Percentiles rank a stretch among this genome's conserved stretches.
Evolutionary conservation across 2,113 vertebrate genomes (phyloP).

Genomic region (Cephalopterus ornatus): DNA sequence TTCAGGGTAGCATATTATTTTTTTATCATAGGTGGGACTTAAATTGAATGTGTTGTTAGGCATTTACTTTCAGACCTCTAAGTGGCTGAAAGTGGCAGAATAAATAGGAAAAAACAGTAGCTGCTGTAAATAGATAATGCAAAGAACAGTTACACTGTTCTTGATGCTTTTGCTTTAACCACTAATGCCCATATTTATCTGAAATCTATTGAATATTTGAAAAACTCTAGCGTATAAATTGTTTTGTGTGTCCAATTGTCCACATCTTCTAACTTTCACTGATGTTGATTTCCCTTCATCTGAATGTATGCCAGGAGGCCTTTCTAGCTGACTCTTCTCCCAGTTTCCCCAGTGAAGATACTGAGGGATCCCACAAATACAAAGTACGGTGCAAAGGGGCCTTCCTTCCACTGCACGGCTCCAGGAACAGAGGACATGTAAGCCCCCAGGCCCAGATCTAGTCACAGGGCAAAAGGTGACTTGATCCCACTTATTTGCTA

Average conservation of each 20-base stretch:
- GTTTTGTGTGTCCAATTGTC: not conserved
- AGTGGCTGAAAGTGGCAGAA: not conserved
- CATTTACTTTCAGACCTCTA: not conserved
- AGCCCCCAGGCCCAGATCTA: not conserved
- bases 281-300: not conserved
- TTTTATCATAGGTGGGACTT: not conserved
- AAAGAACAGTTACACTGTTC: not conserved
- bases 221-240: not conserved
- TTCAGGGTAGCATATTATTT: not conserved
- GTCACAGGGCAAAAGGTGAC: not conserved
- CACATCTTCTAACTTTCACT: not conserved
- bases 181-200: not conserved
- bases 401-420: not conserved
- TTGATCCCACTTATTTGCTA: not conserved
- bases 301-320: not conserved
- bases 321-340: not conserved
- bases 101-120: not conserved
- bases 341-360: not conserved
- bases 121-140: not conserved
- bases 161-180: not conserved
- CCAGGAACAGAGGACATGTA: not conserved
- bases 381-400: rapidly evolving
- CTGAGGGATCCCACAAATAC: not conserved
- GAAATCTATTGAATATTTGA: not conserved
- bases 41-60: not conserved